Conservation (phyloP, 2,888 invertebrate genomes). For the Gari tellinella region DNA sequence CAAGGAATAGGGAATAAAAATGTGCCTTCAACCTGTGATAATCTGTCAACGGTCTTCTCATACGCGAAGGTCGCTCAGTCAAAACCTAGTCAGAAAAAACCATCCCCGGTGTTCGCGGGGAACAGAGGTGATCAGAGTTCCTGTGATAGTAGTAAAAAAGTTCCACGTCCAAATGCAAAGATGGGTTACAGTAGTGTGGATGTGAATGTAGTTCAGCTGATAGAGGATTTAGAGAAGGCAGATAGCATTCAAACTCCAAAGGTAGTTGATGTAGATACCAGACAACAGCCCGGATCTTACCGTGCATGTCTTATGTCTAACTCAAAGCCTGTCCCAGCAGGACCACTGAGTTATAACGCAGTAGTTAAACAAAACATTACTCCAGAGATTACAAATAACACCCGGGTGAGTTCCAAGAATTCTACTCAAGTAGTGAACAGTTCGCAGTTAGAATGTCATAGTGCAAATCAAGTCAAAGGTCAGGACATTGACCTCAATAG, state of each 20-base stretch:
- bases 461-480: conserved; percentile 13
- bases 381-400: background rate
- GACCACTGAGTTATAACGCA: background rate
- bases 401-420: background rate
- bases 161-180: conserved; percentile 27
- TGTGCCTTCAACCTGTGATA: background rate
- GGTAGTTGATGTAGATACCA: background rate
- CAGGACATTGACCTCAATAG: conserved; percentile 23
- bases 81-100: conserved; percentile 57
- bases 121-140: conserved; percentile 28
- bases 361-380: background rate
- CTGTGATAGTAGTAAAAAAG: conserved; percentile 53
- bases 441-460: conserved; percentile 10
- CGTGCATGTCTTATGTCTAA: background rate
- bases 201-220: conserved; percentile 52
- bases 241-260: conserved; percentile 6
- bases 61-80: conserved; percentile 69
- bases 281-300: background rate
- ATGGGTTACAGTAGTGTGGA: conserved; percentile 27
- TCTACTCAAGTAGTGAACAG: background rate
- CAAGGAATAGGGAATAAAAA: conserved; percentile 8
- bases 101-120: conserved; percentile 7
- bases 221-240: conserved; percentile 54
- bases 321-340: background rate
- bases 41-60: conserved; percentile 26